A percentile compares a stretch with the other conserved stretches of the same genome.
Evolutionary conservation across 2,797 vertebrate genomes (phyloP).

Genomic region (Parambassis ranga): DNA sequence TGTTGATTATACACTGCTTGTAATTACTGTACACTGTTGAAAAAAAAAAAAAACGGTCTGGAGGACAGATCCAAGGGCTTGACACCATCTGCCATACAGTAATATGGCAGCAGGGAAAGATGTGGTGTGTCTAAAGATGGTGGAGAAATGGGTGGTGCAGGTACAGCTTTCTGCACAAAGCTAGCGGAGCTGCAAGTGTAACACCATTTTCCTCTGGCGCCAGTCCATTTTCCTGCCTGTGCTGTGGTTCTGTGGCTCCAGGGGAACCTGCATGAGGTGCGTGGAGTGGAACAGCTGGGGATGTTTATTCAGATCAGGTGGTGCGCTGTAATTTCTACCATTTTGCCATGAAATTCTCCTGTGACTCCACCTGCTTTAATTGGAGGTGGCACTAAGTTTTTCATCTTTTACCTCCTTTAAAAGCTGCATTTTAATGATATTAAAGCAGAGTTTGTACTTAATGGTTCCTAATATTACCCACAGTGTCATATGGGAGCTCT

Average conservation of each 20-base stretch:
- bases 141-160: conserved; percentile 3
- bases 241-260: conserved; percentile 12
- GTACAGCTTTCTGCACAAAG: conserved; percentile 8
- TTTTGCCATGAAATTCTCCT: conserved; percentile 28
- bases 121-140: conserved; percentile 16
- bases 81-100: conserved; percentile 43
- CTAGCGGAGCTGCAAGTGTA: conserved; percentile 42
- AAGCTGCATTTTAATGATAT: neutral
- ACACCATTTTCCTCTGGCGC: conserved; percentile 43
- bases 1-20: conserved; percentile 46
- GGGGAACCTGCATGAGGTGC: conserved; percentile 5
- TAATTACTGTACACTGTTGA: conserved; percentile 42
- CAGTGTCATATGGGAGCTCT: too few species aligned
- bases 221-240: conserved; percentile 20
- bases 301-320: conserved; percentile 61
- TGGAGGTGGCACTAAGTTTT: conserved; percentile 1
- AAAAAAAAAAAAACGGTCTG: conserved; percentile 41
- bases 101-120: conserved; percentile 28
- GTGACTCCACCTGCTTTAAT: conserved; percentile 33
- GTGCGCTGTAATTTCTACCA: conserved; percentile 23
- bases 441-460: neutral
- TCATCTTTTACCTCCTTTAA: neutral
- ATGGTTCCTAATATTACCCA: neutral
- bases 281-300: conserved; percentile 54
- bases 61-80: conserved; percentile 41